Conservation (phyloP, 2,888 invertebrate species). For the Polymixis flavicincta region DNA sequence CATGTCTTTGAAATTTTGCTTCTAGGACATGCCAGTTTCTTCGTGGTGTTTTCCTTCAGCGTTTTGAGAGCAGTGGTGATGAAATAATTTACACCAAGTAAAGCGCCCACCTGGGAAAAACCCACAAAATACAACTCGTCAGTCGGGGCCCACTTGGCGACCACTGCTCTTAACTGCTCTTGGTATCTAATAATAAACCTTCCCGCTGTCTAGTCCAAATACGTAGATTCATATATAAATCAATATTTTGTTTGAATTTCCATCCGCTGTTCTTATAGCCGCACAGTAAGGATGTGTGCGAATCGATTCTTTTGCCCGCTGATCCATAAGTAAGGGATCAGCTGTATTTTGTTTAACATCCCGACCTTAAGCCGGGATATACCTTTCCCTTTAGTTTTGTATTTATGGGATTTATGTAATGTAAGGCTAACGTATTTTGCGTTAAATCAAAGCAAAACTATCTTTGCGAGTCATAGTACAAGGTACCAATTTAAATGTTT, state of each 20-base stretch:
- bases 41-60: no score
- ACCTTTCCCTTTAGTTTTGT: conserved; percentile 53
- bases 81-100: no score
- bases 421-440: conserved; percentile 25
- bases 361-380: conserved; percentile 58
- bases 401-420: conserved; percentile 43
- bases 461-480: not conserved
- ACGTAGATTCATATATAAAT: not conserved
- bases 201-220: not conserved
- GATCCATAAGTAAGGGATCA: conserved; percentile 71
- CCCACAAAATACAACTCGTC: no score
- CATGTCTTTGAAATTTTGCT: no score
- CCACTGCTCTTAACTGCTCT: no score
- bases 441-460: conserved; percentile 11
- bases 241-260: not conserved
- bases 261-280: conserved; percentile 29
- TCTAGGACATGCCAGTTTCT: no score
- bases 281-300: conserved; percentile 66
- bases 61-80: no score
- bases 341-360: conserved; percentile 74
- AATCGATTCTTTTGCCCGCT: conserved; percentile 73
- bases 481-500: not conserved
- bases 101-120: no score
- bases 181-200: not conserved
- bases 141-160: no score